A percentile compares a stretch with the other conserved stretches of the same genome.
phyloP scores from a whole-genome alignment of 1,140 invertebrate species.

The Tetramorium parvispinum region DNA sequence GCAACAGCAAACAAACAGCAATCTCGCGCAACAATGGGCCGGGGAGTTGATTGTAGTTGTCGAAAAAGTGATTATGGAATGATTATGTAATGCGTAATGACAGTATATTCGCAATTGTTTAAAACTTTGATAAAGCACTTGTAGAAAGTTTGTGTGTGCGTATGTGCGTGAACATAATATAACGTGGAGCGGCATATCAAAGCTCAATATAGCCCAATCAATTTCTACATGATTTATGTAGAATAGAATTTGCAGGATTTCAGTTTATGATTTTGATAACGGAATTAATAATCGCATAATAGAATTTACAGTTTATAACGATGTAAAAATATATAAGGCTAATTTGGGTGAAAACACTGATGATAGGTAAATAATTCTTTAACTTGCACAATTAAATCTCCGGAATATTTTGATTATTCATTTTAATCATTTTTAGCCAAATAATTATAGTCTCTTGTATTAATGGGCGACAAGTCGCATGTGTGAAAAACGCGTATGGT shows the following conservation, averaged over 20 bases:
- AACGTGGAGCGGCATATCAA: background rate
- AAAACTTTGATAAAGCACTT: conserved; percentile 28
- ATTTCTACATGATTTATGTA: background rate
- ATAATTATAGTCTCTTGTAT: background rate
- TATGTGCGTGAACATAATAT: background rate
- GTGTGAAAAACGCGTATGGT: background rate
- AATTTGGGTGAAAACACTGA: background rate
- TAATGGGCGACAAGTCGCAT: background rate
- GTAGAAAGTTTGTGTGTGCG: background rate
- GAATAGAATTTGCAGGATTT: background rate
- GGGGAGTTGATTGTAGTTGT: conserved; percentile 38
- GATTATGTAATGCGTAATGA: conserved; percentile 52
- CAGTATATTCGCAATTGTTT: conserved; percentile 33
- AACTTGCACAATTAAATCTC: background rate
- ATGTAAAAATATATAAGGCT: background rate
- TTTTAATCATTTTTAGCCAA: background rate
- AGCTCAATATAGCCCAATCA: background rate
- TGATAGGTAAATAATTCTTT: background rate
- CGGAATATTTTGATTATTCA: background rate
- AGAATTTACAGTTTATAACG: background rate
- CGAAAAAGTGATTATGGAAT: conserved; percentile 55
- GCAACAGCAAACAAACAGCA: conserved; percentile 44
- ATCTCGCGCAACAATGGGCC: conserved; percentile 21
- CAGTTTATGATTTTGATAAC: background rate
- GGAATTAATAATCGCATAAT: background rate